Evolutionary conservation across 2,888 invertebrate species (phyloP).

Genomic region (Ichneumoninae sp.): DNA sequence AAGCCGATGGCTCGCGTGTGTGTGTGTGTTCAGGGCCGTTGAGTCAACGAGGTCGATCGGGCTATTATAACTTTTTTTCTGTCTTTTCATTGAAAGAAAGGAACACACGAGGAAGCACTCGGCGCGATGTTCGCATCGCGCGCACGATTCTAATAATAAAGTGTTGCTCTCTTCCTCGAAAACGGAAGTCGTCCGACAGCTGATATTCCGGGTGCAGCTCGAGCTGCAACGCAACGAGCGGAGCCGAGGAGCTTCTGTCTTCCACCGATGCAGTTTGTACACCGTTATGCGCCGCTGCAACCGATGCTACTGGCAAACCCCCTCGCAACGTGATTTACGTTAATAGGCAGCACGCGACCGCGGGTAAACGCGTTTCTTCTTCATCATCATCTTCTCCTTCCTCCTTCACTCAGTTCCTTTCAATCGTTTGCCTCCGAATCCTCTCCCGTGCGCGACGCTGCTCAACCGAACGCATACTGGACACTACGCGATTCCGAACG

Average conservation of each 20-base stretch:
- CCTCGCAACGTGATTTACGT: constrained; percentile 71
- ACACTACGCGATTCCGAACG: neutral
- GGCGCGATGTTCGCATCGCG: neutral
- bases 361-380: constrained; percentile 50
- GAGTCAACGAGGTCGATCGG: constrained; percentile 4
- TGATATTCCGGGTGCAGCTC: constrained; percentile 64
- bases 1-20: neutral
- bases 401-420: constrained; percentile 8
- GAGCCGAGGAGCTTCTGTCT: constrained; percentile 31
- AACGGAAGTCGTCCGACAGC: constrained; percentile 73
- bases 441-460: neutral
- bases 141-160: constrained; percentile 64
- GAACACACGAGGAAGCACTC: constrained; percentile 21
- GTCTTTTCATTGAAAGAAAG: neutral
- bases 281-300: constrained; percentile 49
- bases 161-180: constrained; percentile 59
- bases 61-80: neutral
- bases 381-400: constrained; percentile 30
- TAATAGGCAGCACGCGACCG: constrained; percentile 71
- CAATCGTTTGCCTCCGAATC: constrained; percentile 3
- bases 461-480: neutral
- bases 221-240: constrained; percentile 55
- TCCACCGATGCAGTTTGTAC: constrained; percentile 37
- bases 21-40: neutral
- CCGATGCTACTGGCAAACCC: constrained; percentile 45